phyloP scores from a whole-genome alignment of 2,113 vertebrate genomes.

The Pandion haliaetus region DNA sequence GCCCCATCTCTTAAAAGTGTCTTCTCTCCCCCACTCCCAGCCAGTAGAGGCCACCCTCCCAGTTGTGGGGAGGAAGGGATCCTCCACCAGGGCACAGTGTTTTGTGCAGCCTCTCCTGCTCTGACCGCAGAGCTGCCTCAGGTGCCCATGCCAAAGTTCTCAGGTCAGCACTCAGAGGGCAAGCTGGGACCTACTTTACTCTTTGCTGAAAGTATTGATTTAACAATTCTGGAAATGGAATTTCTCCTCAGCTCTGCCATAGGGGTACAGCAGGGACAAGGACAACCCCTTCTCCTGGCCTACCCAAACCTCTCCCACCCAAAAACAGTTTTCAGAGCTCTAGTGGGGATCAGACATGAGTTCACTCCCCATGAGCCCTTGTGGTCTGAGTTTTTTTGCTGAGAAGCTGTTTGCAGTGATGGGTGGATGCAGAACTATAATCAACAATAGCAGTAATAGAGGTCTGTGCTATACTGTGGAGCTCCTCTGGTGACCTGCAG shows the following conservation, averaged over 20 bases:
- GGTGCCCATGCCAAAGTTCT: background rate
- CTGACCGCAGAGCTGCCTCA: background rate
- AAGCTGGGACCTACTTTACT: background rate
- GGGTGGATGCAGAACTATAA: background rate
- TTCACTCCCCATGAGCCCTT: background rate
- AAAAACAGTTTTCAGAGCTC: background rate
- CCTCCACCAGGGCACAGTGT: background rate
- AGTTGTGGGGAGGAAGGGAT: background rate
- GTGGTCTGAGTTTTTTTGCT: background rate
- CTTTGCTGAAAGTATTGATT: background rate
- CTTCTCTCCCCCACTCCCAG: background rate
- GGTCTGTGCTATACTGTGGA: background rate
- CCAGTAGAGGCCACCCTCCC: background rate
- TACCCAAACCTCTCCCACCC: background rate
- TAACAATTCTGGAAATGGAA: background rate
- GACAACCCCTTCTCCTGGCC: background rate
- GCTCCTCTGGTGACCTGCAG: background rate
- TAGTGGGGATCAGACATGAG: background rate
- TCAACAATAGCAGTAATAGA: background rate
- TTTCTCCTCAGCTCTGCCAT: background rate
- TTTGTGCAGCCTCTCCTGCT: background rate
- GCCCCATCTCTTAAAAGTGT: background rate
- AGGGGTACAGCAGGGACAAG: background rate
- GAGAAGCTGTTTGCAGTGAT: background rate
- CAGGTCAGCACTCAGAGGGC: background rate